phyloP scores from a whole-genome alignment of 2,888 invertebrate genomes.

The Acleris sparsana region DNA sequence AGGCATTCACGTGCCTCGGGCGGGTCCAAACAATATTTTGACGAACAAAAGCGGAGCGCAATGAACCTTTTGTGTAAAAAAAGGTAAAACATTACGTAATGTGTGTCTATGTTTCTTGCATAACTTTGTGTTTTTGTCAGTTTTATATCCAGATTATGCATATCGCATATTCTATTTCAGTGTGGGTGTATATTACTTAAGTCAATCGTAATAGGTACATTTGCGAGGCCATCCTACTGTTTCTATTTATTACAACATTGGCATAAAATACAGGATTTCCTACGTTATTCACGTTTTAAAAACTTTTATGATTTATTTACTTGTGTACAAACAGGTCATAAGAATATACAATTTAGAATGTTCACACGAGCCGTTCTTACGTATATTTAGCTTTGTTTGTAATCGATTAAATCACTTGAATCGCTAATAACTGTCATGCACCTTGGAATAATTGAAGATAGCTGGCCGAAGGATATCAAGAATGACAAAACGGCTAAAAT shows the following conservation, averaged over 20 bases:
- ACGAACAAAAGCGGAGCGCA: slow-evolving; percentile 4
- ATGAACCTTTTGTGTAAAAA: slow-evolving; percentile 21
- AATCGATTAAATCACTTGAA: no score
- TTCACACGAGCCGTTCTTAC: no score
- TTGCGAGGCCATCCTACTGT: slow-evolving; percentile 9
- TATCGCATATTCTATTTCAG: slow-evolving; percentile 15
- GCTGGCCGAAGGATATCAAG: no score
- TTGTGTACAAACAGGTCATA: no score
- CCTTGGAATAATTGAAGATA: no score
- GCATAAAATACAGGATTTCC: background rate
- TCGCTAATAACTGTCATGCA: no score
- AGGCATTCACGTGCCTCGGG: slow-evolving; percentile 2
- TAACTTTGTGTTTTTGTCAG: slow-evolving; percentile 16
- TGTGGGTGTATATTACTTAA: slow-evolving; percentile 22
- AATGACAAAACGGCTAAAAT: no score
- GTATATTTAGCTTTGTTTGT: no score
- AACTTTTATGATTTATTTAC: background rate
- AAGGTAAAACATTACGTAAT: slow-evolving; percentile 17
- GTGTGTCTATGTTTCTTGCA: slow-evolving; percentile 15
- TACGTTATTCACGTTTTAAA: background rate
- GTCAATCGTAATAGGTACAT: slow-evolving; percentile 7
- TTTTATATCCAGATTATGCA: slow-evolving; percentile 22
- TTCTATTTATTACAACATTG: slow-evolving; percentile 5
- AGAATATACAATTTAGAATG: no score
- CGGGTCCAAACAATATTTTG: slow-evolving; percentile 10